Conservation (phyloP, 2,113 vertebrate species). For the Pundamilia nyererei region DNA sequence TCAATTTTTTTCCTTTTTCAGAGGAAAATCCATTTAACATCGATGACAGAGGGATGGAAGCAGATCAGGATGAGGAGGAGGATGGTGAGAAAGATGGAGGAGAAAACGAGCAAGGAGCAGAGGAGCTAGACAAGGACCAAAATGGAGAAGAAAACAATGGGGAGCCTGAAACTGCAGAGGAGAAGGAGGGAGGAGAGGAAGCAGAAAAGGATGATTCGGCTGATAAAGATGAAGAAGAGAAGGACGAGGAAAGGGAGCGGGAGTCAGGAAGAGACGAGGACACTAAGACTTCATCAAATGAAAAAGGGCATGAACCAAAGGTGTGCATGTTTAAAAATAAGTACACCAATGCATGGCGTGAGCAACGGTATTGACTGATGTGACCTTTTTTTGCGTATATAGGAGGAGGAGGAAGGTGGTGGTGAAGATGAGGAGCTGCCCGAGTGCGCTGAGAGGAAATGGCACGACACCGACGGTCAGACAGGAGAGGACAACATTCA, state of each 20-base stretch:
- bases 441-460: slow-evolving; percentile 78
- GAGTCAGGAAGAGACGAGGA: slow-evolving; percentile 59
- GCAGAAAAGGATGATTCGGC: slow-evolving; percentile 47
- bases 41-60: slow-evolving; percentile 72
- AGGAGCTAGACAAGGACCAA: slow-evolving; percentile 43
- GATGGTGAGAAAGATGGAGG: slow-evolving; percentile 54
- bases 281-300: slow-evolving; percentile 35
- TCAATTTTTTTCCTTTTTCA: background rate
- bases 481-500: slow-evolving; percentile 85
- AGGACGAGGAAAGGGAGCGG: slow-evolving; percentile 52
- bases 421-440: slow-evolving; percentile 69
- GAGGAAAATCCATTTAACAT: slow-evolving; percentile 85
- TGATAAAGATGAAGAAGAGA: slow-evolving; percentile 43
- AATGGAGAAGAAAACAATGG: slow-evolving; percentile 50
- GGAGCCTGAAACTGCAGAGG: slow-evolving; percentile 52
- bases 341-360: background rate
- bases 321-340: slow-evolving; percentile 49
- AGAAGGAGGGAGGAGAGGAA: slow-evolving; percentile 28
- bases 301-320: slow-evolving; percentile 79
- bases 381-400: rapidly evolving
- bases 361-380: background rate
- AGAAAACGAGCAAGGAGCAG: slow-evolving; percentile 16
- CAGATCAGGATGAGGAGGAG: slow-evolving; percentile 59
- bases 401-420: slow-evolving; percentile 63
- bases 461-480: slow-evolving; percentile 79